A percentile compares a stretch with the other conserved stretches of the same genome.
phyloP scores from a whole-genome alignment of 2,797 vertebrate genomes.

The Lacerta viridis region DNA sequence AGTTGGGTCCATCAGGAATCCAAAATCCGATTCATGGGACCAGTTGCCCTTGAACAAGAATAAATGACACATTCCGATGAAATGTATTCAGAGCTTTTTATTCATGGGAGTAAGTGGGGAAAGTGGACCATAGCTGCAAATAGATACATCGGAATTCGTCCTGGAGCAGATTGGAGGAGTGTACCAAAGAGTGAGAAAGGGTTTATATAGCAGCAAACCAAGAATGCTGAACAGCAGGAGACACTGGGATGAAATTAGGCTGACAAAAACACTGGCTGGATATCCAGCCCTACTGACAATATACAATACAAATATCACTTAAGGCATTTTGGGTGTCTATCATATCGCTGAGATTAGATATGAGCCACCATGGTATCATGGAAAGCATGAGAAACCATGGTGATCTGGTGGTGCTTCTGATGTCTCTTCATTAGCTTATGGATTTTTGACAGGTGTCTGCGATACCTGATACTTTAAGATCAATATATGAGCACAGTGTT shows the following conservation, averaged over 20 bases:
- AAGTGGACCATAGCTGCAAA: neutral
- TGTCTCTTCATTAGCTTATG: too few relatives aligned
- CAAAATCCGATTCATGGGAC: neutral
- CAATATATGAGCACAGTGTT: too few relatives aligned
- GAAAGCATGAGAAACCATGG: too few relatives aligned
- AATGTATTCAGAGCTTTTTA: neutral
- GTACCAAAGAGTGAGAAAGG: neutral
- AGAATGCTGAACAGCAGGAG: neutral
- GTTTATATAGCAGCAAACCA: neutral
- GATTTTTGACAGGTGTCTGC: too few relatives aligned
- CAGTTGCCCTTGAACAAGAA: neutral
- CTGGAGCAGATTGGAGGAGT: neutral
- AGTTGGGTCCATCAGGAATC: neutral
- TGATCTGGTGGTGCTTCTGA: neutral
- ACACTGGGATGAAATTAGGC: neutral
- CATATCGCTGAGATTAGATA: neutral
- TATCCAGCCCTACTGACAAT: neutral
- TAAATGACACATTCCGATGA: neutral
- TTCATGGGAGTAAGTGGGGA: neutral
- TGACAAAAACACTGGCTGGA: neutral
- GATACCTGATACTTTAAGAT: too few relatives aligned
- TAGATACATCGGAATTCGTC: neutral
- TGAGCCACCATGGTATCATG: neutral
- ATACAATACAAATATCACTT: neutral
- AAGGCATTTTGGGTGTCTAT: neutral